Base-by-base conservation (phyloP, 2,888 invertebrate genomes). In the Siphlonurus alternatus region DNA sequence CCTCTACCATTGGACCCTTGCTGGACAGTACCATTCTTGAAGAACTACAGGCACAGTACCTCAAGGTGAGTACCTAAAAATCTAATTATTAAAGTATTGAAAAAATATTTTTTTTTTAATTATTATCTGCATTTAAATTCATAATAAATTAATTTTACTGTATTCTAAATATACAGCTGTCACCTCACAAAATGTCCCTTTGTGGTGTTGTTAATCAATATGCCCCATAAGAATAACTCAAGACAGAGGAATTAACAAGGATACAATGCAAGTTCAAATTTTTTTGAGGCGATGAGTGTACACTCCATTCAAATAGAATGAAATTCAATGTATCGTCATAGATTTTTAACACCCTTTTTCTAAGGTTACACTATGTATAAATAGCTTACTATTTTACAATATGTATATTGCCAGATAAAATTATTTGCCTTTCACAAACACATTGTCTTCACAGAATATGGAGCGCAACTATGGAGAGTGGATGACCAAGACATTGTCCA, bases 401-500 rank as follows among this genome's bases (percentile, higher is more conserved):
- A 38, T 38, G 38, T 10, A 10, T 38, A 38, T 38, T 10, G 5
- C 5, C 38, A 38, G 15, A 38, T 10, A 10, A 10, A 38, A 10
- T 15, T 10, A 10, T 5, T 38, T 38, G 7, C 5, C 38, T 15
- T 1, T 53, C n/a, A 23, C n/a, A 23, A 18, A 20, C 22, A 38
- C 2, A 2, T 20, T 60, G 19, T 38, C 19, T 5, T 64, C 61
- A 23, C 15, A 64, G 64, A 64, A 88, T 74, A 93, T 95, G 86
- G 87, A 88, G 71, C 83, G 82, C 1, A 96, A 96, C 77, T 94
- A 92, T 74, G 85, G 84, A 71, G 93, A 95, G 71, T 99, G 98
- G 97, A 91, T 97, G 88, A 87, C 87, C 71, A 96, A 95, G 75
- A 91, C 96, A 0, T 78, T 97, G 65, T 86, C 86, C 70, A 86